Evolutionary conservation across 2,888 invertebrate species (phyloP).

Genomic region (Apomyelois bistriatella): DNA sequence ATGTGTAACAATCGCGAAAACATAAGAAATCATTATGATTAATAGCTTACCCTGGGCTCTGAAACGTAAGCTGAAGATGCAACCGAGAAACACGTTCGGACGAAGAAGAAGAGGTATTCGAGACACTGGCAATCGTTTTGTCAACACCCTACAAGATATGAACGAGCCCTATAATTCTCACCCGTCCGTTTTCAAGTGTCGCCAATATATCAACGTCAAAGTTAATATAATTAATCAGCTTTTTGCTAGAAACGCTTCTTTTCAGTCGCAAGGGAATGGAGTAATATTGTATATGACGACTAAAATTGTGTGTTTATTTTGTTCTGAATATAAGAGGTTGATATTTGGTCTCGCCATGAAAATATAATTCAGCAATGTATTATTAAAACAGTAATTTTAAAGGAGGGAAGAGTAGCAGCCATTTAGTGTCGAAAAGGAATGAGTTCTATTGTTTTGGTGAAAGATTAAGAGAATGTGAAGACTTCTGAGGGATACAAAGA

Average conservation of each 20-base stretch:
- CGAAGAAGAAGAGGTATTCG: not conserved
- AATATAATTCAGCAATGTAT: no score
- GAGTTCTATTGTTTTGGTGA: no score
- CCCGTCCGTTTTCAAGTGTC: slow-evolving; percentile 2
- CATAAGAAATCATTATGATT: no score
- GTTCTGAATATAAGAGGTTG: not conserved
- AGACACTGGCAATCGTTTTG: not conserved
- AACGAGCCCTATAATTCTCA: slow-evolving; percentile 5
- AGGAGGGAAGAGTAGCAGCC: no score
- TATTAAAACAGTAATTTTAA: no score
- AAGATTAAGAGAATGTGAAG: no score
- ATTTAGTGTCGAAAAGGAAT: no score
- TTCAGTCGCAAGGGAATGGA: not conserved
- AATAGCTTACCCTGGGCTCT: no score
- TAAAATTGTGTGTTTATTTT: not conserved
- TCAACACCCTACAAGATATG: not conserved
- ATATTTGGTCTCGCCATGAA: no score
- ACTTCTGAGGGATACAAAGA: no score
- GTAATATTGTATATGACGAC: slow-evolving; percentile 2
- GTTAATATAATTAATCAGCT: slow-evolving; percentile 12
- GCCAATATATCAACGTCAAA: slow-evolving; percentile 12
- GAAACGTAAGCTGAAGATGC: no score
- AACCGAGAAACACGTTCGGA: not conserved
- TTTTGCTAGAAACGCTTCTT: slow-evolving; percentile 9
- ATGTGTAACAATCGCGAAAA: no score